Conservation (phyloP, 1,140 invertebrate species). For the Cotesia vestalis region DNA sequence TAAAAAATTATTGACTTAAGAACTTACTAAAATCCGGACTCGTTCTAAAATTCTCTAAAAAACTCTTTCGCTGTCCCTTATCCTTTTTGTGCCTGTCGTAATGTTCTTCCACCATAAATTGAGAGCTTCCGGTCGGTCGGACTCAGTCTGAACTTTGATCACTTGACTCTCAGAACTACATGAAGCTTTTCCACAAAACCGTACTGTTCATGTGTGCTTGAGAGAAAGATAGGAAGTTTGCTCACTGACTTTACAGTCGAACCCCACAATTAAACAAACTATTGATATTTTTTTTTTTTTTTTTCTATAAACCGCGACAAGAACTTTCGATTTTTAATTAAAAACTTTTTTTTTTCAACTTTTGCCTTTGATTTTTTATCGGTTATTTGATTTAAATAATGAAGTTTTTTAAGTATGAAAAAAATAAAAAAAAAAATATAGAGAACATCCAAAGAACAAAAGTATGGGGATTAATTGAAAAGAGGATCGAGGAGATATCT, state of each 20-base stretch:
- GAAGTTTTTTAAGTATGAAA: neutral
- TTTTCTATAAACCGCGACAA: too few relatives aligned
- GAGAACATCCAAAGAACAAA: slow-evolving; percentile 9
- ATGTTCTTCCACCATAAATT: slow-evolving; percentile 33
- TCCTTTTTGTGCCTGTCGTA: slow-evolving; percentile 21
- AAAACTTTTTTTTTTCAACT: too few relatives aligned
- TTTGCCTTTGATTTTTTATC: too few relatives aligned
- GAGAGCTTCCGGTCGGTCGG: slow-evolving; percentile 29
- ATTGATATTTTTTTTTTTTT: too few relatives aligned
- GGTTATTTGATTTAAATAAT: too few relatives aligned
- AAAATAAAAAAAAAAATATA: slow-evolving; percentile 10
- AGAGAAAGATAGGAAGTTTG: neutral
- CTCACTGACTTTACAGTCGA: neutral
- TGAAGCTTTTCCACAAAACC: slow-evolving; percentile 15
- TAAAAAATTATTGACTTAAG: too few relatives aligned
- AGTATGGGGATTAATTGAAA: neutral
- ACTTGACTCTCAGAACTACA: slow-evolving; percentile 29
- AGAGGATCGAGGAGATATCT: slow-evolving; percentile 17
- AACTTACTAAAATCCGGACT: slow-evolving; percentile 49
- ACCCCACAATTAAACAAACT: neutral
- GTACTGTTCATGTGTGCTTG: neutral
- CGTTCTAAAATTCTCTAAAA: neutral
- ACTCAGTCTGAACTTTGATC: slow-evolving; percentile 34
- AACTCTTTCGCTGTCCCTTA: neutral
- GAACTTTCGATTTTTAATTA: too few relatives aligned